Base-by-base conservation (phyloP, 1,140 invertebrate species). In the Hestina assimilis region DNA sequence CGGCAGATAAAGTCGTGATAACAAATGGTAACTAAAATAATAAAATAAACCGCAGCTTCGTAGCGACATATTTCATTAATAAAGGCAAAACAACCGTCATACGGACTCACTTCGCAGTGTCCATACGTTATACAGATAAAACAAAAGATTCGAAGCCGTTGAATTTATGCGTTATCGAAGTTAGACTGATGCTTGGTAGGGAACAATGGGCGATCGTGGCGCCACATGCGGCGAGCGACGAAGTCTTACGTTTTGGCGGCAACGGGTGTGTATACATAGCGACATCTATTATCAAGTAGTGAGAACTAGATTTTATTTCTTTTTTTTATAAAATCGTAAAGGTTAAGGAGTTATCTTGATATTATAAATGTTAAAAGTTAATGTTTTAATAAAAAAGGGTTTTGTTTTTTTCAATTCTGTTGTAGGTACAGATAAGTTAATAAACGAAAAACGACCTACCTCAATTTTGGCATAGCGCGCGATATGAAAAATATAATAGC, bases 1-100 rank as follows among this genome's bases (percentile, higher is more conserved):
- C 78, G 56, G 69, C 69, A 84, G 83, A 87, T 87, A 87, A 85
- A 87, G 80, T 87, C 83, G 82, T 87, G 84, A 87, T 87, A 87
- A 87, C 80, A 78, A 87, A 87, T 84, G 80, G 78, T 83, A 84
- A 84, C 79, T 84, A 84, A 87, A 87, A 87, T 87, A 86, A 86
- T 82, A 87, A 84, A 85, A 83, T 81, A 78, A 81, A 75, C 74
- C 65, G 60, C 65, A 57, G 66, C 66, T 71, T 51, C 72, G 73
- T 73, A 80, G 84, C 80, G 83, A 87, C 83, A 87, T 87, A 87
- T 87, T 87, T 87, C 79, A 87, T 85, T 87, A 87, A 86, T 83
- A 86, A 87, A 87, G 75, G 63, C 75, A 86, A 87, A 83, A 87
- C 76, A 77, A 87, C 62, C 73, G 75, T 84, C 82, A 83, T 86